Conservation (phyloP, 2,888 invertebrate genomes). For the Fragum fragum region DNA sequence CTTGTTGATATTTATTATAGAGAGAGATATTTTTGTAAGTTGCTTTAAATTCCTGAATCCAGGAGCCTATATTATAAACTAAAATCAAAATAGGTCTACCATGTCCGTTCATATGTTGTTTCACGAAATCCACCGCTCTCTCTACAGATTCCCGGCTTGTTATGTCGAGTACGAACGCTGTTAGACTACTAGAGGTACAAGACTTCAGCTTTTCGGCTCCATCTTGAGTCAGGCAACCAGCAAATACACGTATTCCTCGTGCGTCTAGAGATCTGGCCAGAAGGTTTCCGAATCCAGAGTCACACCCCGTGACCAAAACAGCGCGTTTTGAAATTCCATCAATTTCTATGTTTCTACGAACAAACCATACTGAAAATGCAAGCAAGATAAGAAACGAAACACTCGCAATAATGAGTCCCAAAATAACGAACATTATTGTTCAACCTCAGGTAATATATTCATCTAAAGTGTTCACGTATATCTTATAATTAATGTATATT, state of each 20-base stretch:
- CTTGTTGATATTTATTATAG: too few species aligned
- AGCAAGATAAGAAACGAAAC: constrained; percentile 10
- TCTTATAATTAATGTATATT: too few species aligned
- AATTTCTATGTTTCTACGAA: constrained; percentile 32
- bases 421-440: constrained; percentile 13
- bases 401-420: neutral
- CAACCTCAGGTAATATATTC: neutral
- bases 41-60: too few species aligned
- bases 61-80: too few species aligned
- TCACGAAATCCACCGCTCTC: constrained; percentile 59
- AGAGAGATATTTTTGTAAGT: too few species aligned
- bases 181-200: constrained; percentile 57
- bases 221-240: constrained; percentile 69
- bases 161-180: constrained; percentile 68
- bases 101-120: constrained; percentile 27
- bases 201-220: constrained; percentile 58
- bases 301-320: constrained; percentile 78
- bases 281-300: constrained; percentile 75
- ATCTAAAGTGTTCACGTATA: neutral
- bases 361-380: neutral
- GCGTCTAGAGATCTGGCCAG: constrained; percentile 69
- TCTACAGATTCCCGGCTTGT: constrained; percentile 62
- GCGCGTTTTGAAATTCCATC: constrained; percentile 44
- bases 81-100: constrained; percentile 27
- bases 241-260: constrained; percentile 74